phyloP scores from a whole-genome alignment of 1,140 invertebrate species.

The Bombus breviceps region DNA sequence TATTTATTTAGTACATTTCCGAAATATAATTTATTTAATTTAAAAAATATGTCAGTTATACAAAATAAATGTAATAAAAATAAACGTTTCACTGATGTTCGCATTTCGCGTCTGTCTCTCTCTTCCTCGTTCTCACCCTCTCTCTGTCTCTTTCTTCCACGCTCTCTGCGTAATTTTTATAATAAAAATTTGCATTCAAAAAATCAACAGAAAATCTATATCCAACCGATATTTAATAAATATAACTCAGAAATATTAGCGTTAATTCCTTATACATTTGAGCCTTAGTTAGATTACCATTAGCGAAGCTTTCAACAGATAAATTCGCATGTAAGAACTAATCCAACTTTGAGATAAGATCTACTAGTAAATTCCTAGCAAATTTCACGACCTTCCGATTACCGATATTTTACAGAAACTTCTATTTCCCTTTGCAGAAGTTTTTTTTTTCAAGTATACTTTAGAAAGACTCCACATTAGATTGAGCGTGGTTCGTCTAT shows the following conservation, averaged over 20 bases:
- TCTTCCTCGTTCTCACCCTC: no score
- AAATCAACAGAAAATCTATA: not conserved
- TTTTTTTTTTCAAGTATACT: not conserved
- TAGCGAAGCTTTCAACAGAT: not conserved
- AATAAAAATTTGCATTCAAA: not conserved
- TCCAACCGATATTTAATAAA: no score
- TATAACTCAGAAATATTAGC: not conserved
- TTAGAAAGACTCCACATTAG: not conserved
- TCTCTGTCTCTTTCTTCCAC: no score
- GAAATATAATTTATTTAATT: not conserved
- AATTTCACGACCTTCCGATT: not conserved
- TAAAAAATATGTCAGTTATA: not conserved
- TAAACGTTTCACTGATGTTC: not conserved
- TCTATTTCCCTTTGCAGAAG: not conserved
- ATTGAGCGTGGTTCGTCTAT: not conserved
- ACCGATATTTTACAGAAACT: conserved; percentile 4
- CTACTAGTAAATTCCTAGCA: no score
- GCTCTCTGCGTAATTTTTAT: no score
- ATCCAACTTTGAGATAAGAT: not conserved
- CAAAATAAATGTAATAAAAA: not conserved
- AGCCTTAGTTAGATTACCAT: not conserved
- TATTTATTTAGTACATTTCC: not conserved
- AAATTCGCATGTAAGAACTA: not conserved
- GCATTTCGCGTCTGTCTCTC: no score
- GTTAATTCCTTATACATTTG: not conserved